phyloP scores from a whole-genome alignment of 2,888 invertebrate species.

The Phrixothrix hirtus region DNA sequence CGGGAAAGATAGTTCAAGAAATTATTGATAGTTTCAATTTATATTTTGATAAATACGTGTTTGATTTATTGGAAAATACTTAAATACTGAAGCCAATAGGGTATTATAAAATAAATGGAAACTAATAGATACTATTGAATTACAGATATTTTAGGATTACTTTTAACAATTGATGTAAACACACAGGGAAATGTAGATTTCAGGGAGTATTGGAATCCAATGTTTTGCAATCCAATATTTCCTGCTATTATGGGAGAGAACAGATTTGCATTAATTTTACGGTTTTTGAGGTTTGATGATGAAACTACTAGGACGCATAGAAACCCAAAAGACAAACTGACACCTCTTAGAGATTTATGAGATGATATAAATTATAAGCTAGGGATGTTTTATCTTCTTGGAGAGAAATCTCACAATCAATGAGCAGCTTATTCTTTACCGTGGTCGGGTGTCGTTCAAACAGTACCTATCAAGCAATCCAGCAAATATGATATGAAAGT shows the following conservation, averaged over 20 bases:
- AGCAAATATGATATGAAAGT: no score
- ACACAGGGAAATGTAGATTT: constrained; percentile 15
- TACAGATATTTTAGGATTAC: no score
- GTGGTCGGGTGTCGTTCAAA: no score
- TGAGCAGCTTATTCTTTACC: constrained; percentile 2
- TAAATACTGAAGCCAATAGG: not conserved
- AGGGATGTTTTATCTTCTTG: constrained; percentile 2
- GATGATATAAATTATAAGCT: not conserved
- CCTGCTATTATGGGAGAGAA: constrained; percentile 8
- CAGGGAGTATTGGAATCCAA: constrained; percentile 13
- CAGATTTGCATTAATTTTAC: not conserved
- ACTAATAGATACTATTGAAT: no score
- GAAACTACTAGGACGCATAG: not conserved
- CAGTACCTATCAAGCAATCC: no score
- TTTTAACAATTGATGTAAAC: no score
- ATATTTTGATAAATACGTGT: constrained; percentile 2
- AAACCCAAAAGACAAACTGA: not conserved
- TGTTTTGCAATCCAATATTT: constrained; percentile 15
- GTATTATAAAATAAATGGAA: constrained; percentile 12
- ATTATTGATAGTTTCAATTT: not conserved
- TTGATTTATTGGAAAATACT: no score
- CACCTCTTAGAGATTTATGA: constrained; percentile 1
- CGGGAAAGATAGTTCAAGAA: constrained; percentile 7
- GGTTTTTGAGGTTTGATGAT: constrained; percentile 1
- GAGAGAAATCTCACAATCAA: constrained; percentile 5